phyloP scores from a whole-genome alignment of 1,140 invertebrate species.

The Hyposmocoma kahamanoa region DNA sequence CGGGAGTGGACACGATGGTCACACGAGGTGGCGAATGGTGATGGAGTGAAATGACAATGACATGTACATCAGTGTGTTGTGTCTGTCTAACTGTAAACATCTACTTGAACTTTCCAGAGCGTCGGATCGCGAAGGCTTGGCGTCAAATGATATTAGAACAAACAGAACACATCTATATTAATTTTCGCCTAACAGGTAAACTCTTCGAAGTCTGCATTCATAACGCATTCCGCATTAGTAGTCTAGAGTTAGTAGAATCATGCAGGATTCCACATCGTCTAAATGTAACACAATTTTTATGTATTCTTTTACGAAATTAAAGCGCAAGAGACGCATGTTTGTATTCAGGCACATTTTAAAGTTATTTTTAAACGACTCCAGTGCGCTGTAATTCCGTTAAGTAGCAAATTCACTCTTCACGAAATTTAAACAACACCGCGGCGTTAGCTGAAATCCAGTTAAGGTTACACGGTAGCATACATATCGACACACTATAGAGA shows the following conservation, averaged over 20 bases:
- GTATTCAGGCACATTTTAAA: too few species aligned
- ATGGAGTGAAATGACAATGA: conserved; percentile 39
- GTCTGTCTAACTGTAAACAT: conserved; percentile 27
- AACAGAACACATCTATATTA: conserved; percentile 21
- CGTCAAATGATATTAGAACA: conserved; percentile 16
- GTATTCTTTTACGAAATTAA: conserved; percentile 13
- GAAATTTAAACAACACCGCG: conserved; percentile 61
- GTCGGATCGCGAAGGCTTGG: too few species aligned
- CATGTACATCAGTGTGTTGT: conserved; percentile 49
- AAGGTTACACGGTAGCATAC: conserved; percentile 45
- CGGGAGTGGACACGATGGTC: neutral
- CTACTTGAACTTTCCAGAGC: neutral
- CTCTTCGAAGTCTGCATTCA: neutral
- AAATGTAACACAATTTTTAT: conserved; percentile 14
- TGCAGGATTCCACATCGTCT: conserved; percentile 24
- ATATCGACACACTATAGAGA: conserved; percentile 60
- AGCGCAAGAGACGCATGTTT: too few species aligned
- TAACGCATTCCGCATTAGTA: neutral
- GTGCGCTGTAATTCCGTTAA: too few species aligned
- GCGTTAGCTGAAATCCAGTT: conserved; percentile 57
- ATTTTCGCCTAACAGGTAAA: neutral
- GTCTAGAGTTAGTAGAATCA: conserved; percentile 15
- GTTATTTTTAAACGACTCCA: too few species aligned
- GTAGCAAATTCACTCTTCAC: conserved; percentile 46
- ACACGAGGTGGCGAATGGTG: conserved; percentile 22